Evolutionary conservation across 2,888 invertebrate species (phyloP).

Genomic region (Eremobia ochroleuca): DNA sequence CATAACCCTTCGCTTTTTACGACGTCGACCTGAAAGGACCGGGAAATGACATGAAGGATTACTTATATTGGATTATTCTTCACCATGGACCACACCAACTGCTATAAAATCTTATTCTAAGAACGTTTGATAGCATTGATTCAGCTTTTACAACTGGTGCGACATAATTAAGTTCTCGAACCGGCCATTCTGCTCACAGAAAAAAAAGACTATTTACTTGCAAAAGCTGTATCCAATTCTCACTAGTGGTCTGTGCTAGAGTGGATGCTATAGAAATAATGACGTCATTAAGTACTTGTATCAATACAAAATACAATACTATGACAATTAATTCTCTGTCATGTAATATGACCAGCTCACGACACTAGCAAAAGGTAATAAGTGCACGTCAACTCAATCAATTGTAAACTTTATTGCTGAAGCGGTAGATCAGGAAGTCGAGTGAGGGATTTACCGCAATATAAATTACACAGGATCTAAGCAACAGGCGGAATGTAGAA

Average conservation of each 20-base stretch:
- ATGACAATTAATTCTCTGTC: slow-evolving; percentile 68
- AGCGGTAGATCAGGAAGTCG: slow-evolving; percentile 25
- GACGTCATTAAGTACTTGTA: slow-evolving; percentile 57
- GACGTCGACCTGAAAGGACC: slow-evolving; percentile 16
- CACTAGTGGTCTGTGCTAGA: no score
- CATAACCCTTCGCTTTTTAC: slow-evolving; percentile 13
- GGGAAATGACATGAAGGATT: slow-evolving; percentile 7
- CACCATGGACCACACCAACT: slow-evolving; percentile 23
- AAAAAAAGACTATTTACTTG: slow-evolving; percentile 51
- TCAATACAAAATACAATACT: slow-evolving; percentile 56
- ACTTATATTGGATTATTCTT: slow-evolving; percentile 20
- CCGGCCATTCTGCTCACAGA: neutral
- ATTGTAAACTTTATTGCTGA: slow-evolving; percentile 37
- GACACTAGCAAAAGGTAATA: slow-evolving; percentile 29
- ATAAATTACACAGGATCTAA: slow-evolving; percentile 80
- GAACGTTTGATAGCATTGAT: slow-evolving; percentile 16
- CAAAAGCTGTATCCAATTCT: slow-evolving; percentile 36
- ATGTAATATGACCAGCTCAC: slow-evolving; percentile 59
- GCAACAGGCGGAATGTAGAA: slow-evolving; percentile 79
- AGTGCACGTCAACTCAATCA: slow-evolving; percentile 17
- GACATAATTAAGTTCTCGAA: slow-evolving; percentile 32
- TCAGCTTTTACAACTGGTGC: slow-evolving; percentile 25
- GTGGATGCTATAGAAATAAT: slow-evolving; percentile 54
- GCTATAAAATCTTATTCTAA: slow-evolving; percentile 39
- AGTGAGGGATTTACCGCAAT: slow-evolving; percentile 60